These are phyloP conservation scores for Lethrus apterus DNA, from an alignment of 1,140 invertebrate genomes.

Conservation along the genomic window DNA sequence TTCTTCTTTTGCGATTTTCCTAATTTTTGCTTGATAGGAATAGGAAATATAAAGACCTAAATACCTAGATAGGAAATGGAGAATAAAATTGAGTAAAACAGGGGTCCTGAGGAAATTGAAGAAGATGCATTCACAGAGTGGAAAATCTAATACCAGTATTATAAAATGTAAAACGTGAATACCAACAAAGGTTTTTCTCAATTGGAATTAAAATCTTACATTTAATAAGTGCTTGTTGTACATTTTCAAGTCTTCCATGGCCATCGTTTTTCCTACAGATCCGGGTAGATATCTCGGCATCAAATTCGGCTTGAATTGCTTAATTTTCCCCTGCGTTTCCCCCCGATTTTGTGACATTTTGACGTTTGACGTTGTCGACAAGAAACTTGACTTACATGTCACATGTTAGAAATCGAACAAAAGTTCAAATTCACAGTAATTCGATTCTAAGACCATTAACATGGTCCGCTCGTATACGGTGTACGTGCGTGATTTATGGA, in stretches of 20 bases:
- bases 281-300: constrained; percentile 29
- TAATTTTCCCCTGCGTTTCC: constrained; percentile 12
- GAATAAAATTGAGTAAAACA: not conserved
- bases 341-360: constrained; percentile 1
- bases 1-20: too few species aligned
- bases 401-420: too few species aligned
- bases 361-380: not conserved
- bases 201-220: constrained; percentile 17
- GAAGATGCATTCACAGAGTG: not conserved
- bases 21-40: not conserved
- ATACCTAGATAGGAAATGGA: not conserved
- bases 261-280: constrained; percentile 13
- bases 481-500: not conserved
- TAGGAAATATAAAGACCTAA: not conserved
- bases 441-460: constrained; percentile 2
- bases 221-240: constrained; percentile 34
- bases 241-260: constrained; percentile 26
- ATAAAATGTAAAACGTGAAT: not conserved
- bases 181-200: not conserved
- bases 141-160: not conserved
- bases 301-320: constrained; percentile 18
- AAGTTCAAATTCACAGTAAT: constrained; percentile 1
- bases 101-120: not conserved
- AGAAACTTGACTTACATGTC: too few species aligned
- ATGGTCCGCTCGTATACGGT: not conserved